Conservation (phyloP, 2,113 vertebrate species). For the Puntigrus tetrazona region DNA sequence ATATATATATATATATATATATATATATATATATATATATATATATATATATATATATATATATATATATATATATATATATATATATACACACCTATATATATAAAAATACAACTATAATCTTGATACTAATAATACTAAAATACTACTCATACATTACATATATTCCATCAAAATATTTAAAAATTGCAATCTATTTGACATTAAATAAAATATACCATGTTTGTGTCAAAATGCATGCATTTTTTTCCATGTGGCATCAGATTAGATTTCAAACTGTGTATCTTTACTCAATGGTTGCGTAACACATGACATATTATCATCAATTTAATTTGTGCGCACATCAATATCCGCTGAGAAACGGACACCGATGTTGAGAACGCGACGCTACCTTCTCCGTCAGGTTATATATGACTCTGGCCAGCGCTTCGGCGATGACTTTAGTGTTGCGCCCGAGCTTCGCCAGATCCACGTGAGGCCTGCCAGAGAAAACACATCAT, state of each 20-base stretch:
- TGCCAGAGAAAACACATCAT: constrained; percentile 59
- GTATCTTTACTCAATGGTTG: background rate
- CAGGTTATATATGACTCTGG: constrained; percentile 96
- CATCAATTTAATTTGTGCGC: background rate
- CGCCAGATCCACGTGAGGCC: constrained; percentile 86
- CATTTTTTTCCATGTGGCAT: background rate
- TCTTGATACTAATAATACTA: too few species aligned
- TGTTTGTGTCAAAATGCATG: background rate
- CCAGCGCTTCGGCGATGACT: constrained; percentile 90
- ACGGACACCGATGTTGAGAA: background rate
- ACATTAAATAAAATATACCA: background rate
- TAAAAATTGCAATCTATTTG: background rate
- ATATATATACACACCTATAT: too few species aligned
- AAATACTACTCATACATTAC: too few species aligned
- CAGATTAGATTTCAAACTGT: background rate
- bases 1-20: too few species aligned
- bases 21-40: too few species aligned
- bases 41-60: too few species aligned
- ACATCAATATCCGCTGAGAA: background rate
- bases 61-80: too few species aligned
- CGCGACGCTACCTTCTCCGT: constrained; percentile 86
- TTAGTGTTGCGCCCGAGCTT: constrained; percentile 90
- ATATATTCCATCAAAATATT: too few species aligned
- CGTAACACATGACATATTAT: background rate
- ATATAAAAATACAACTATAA: too few species aligned